phyloP scores from a whole-genome alignment of 2,113 vertebrate genomes.

The Poeciliopsis prolifica region DNA sequence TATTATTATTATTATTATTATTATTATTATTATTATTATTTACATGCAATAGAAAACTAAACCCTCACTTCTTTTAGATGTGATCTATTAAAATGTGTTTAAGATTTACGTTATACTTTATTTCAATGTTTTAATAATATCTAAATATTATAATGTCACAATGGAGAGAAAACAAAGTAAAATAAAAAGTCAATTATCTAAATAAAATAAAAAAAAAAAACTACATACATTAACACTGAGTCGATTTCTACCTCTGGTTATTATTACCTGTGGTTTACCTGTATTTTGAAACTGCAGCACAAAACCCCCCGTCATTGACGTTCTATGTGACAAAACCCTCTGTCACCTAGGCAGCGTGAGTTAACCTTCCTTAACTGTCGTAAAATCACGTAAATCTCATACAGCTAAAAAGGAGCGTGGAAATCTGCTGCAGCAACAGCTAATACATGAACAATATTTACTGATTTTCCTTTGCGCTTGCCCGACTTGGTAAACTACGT shows the following conservation, averaged over 20 bases:
- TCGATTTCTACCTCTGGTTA: too few relatives aligned
- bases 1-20: too few relatives aligned
- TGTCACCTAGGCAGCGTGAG: background rate
- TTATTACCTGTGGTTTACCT: too few relatives aligned
- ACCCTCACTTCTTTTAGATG: too few relatives aligned
- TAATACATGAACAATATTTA: constrained; percentile 22
- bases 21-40: too few relatives aligned
- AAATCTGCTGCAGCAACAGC: background rate
- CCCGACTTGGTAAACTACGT: background rate
- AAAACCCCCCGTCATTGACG: background rate
- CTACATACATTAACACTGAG: too few relatives aligned
- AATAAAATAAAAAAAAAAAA: too few relatives aligned
- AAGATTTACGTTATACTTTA: too few relatives aligned
- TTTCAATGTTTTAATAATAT: background rate
- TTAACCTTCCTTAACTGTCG: constrained; percentile 53
- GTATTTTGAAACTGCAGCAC: background rate
- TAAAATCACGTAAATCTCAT: constrained; percentile 12
- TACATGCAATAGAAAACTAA: too few relatives aligned
- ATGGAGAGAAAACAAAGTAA: background rate
- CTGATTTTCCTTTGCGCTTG: background rate
- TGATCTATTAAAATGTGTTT: too few relatives aligned
- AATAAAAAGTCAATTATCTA: too few relatives aligned
- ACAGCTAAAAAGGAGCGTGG: constrained; percentile 57
- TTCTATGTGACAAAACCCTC: background rate
- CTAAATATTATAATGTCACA: background rate